Evolutionary conservation across 2,888 invertebrate genomes (phyloP).

Genomic region (Trilocha varians): DNA sequence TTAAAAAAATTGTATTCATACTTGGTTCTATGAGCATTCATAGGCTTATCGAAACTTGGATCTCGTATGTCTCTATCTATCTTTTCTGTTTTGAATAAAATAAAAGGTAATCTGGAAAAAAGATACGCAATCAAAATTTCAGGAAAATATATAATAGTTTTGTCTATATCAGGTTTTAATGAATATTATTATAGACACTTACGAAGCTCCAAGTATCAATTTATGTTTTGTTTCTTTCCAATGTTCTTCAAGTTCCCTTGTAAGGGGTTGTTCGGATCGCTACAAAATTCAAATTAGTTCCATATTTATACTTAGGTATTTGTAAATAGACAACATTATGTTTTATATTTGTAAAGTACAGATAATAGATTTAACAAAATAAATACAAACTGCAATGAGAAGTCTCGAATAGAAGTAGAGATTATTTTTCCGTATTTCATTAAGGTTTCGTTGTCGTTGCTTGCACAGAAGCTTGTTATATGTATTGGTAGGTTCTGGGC

Average conservation of each 20-base stretch:
- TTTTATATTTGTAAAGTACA: too few relatives aligned
- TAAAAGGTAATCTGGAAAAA: constrained; percentile 47
- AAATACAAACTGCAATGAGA: constrained; percentile 42
- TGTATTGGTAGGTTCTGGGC: constrained; percentile 31
- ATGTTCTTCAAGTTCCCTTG: constrained; percentile 45
- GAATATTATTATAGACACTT: constrained; percentile 20
- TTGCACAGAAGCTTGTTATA: constrained; percentile 46
- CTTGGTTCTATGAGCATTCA: constrained; percentile 34
- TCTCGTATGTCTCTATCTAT: constrained; percentile 54
- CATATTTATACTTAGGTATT: too few relatives aligned
- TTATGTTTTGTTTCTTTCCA: constrained; percentile 61
- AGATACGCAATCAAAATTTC: background rate
- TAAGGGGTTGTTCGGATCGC: constrained; percentile 58
- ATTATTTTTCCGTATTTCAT: constrained; percentile 38
- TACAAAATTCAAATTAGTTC: too few relatives aligned
- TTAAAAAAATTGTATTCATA: constrained; percentile 18
- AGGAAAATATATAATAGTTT: background rate
- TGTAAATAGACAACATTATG: too few relatives aligned
- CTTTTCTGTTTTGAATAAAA: constrained; percentile 56
- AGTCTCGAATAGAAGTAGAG: constrained; percentile 49
- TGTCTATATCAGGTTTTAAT: background rate
- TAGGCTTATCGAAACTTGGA: constrained; percentile 51
- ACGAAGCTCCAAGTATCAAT: constrained; percentile 60
- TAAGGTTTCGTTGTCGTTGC: constrained; percentile 42
- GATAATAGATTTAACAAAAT: background rate